phyloP scores from a whole-genome alignment of 1,140 invertebrate genomes.

The Hypsibius dujardini region DNA sequence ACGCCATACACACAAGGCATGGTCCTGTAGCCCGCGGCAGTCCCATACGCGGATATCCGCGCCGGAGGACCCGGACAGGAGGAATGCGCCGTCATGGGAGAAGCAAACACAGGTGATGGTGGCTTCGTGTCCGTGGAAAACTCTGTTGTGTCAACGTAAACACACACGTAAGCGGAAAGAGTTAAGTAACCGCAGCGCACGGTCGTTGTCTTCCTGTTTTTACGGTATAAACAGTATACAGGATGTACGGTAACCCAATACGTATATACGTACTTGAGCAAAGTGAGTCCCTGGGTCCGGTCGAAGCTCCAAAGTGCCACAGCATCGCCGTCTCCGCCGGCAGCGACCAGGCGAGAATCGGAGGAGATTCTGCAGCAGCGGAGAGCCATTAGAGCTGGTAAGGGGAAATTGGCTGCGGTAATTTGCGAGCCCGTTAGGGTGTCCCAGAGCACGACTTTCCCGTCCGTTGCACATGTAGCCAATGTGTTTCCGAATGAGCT shows the following conservation, averaged over 20 bases:
- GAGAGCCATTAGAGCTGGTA: conserved; percentile 27
- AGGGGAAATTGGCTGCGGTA: conserved; percentile 24
- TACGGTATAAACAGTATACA: too few relatives aligned
- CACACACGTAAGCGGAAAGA: too few relatives aligned
- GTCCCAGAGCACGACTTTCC: conserved; percentile 31
- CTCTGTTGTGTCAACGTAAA: conserved; percentile 23
- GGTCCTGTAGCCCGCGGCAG: conserved; percentile 28
- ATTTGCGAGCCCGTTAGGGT: conserved; percentile 26
- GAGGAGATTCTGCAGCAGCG: conserved; percentile 30
- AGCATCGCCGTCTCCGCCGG: conserved; percentile 31
- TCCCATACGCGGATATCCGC: conserved; percentile 32
- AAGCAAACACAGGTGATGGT: conserved; percentile 29
- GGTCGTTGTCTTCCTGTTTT: too few relatives aligned
- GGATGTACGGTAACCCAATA: not conserved
- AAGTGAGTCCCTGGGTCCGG: conserved; percentile 24
- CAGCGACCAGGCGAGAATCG: conserved; percentile 27
- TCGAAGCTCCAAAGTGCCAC: conserved; percentile 30
- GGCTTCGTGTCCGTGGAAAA: conserved; percentile 29
- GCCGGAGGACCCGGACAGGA: conserved; percentile 29
- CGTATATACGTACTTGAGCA: conserved; percentile 23
- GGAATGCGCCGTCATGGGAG: conserved; percentile 28
- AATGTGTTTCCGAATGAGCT: conserved; percentile 27
- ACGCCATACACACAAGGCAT: conserved; percentile 25
- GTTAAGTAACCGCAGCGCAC: too few relatives aligned
- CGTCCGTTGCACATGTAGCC: conserved; percentile 31